phyloP scores from a whole-genome alignment of 2,797 vertebrate species.

The Hapalemur alaotrensis region DNA sequence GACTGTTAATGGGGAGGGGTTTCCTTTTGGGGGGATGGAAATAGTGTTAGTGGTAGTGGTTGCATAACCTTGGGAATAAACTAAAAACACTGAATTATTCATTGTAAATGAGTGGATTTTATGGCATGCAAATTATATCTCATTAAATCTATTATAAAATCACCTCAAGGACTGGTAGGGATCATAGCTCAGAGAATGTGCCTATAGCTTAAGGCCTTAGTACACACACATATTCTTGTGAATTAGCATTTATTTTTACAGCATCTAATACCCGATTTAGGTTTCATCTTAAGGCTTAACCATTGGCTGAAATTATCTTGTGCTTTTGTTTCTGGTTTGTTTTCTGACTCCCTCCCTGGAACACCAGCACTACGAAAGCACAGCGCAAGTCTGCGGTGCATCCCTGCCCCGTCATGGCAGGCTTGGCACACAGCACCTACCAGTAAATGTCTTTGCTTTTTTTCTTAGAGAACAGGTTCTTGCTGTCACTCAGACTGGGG shows the following conservation, averaged over 20 bases:
- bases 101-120: background rate
- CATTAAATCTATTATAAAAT: background rate
- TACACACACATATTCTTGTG: background rate
- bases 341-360: background rate
- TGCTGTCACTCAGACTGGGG: background rate
- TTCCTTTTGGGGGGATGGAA: background rate
- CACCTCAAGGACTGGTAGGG: background rate
- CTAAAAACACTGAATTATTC: background rate
- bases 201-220: background rate
- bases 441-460: background rate
- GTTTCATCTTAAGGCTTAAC: background rate
- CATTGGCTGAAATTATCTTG: background rate
- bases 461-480: background rate
- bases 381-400: fast-evolving
- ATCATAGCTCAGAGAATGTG: background rate
- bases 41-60: background rate
- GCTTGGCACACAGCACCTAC: background rate
- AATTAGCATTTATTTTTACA: background rate
- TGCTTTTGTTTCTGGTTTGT: background rate
- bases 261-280: background rate
- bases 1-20: background rate
- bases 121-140: background rate
- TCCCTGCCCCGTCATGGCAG: background rate
- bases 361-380: fast-evolving
- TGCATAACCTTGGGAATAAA: background rate